Percentiles rank a stretch among this genome's conserved stretches.
Evolutionary conservation across 2,797 vertebrate genomes (phyloP).

Genomic region (Urocyon cinereoargenteus): DNA sequence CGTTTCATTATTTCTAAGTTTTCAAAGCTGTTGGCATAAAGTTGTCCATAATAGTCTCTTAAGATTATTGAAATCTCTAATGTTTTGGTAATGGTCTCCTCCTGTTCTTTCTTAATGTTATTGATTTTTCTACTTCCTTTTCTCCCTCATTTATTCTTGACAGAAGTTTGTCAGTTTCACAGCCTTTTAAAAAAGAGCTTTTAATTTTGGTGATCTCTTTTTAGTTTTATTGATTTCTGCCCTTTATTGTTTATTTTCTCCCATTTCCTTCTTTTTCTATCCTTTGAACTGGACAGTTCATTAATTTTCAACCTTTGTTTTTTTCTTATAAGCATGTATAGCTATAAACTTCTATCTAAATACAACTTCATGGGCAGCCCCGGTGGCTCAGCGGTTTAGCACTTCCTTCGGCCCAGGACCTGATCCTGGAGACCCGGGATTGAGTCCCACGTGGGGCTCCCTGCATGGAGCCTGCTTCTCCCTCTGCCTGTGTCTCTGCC

Average conservation of each 20-base stretch:
- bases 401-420: too few species aligned
- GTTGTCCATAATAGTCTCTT: neutral
- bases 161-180: neutral
- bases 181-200: neutral
- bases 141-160: neutral
- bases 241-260: neutral
- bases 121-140: neutral
- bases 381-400: too few species aligned
- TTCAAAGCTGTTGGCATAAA: slow-evolving; percentile 4
- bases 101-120: neutral
- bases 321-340: neutral
- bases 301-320: neutral
- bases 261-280: neutral
- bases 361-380: too few species aligned
- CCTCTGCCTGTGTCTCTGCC: too few species aligned
- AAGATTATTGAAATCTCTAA: neutral
- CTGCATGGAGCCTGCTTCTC: too few species aligned
- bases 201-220: neutral
- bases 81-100: neutral
- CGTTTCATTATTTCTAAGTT: neutral
- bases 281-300: neutral
- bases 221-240: neutral
- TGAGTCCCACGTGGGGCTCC: too few species aligned
- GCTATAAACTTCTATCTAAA: slow-evolving; percentile 6
- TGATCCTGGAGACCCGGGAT: too few species aligned